Conservation (phyloP, 2,888 invertebrate species). For the Ypsolopha sequella region DNA sequence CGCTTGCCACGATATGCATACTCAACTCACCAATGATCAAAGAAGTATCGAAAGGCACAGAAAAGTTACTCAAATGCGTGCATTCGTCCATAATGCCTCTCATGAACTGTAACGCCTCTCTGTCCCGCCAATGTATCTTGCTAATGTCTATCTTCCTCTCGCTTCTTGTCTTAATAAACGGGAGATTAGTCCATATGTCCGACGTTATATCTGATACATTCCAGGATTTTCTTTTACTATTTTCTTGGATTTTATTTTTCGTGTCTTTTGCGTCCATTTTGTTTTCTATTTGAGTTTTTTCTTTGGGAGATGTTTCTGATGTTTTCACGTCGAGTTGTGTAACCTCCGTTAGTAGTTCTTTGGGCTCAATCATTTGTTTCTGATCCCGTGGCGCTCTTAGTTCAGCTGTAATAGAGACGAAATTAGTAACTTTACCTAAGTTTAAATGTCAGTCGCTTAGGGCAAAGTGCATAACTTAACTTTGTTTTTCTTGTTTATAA, state of each 20-base stretch:
- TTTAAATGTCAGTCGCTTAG: too few species aligned
- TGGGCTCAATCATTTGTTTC: too few species aligned
- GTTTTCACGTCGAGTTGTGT: neutral
- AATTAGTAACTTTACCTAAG: too few species aligned
- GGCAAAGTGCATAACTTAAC: too few species aligned
- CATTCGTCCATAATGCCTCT: constrained; percentile 98
- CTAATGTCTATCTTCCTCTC: constrained; percentile 67
- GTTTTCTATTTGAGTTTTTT: constrained; percentile 6
- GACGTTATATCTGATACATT: constrained; percentile 45
- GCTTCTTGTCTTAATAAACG: constrained; percentile 34
- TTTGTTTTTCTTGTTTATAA: too few species aligned
- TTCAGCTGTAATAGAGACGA: neutral
- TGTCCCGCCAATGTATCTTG: constrained; percentile 78
- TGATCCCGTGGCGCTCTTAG: neutral
- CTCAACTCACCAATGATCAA: constrained; percentile 78
- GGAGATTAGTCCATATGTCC: constrained; percentile 46
- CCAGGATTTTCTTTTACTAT: constrained; percentile 36
- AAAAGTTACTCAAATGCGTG: constrained; percentile 95
- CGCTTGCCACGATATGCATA: constrained; percentile 8
- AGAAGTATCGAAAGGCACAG: constrained; percentile 87
- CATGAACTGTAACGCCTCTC: constrained; percentile 93
- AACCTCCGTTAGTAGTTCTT: neutral
- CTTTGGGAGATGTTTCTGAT: neutral
- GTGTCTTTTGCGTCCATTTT: constrained; percentile 9
- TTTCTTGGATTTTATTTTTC: constrained; percentile 9